Evolutionary conservation across 2,888 invertebrate species (phyloP).

Genomic region (Trachelus iudaicus): DNA sequence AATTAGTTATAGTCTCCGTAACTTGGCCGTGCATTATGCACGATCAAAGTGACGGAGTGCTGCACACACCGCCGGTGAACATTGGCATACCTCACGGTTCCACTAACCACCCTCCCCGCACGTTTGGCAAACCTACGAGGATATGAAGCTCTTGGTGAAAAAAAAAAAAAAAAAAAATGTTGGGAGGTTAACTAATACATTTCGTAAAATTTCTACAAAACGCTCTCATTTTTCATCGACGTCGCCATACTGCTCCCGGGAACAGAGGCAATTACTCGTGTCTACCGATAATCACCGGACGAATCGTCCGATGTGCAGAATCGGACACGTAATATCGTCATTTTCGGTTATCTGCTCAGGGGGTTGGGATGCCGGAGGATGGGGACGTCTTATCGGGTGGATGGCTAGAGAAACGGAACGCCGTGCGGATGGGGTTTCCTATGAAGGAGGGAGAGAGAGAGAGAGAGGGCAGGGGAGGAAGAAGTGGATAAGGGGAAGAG

Average conservation of each 20-base stretch:
- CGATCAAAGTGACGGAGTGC: conserved; percentile 61
- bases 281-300: not conserved
- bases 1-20: conserved; percentile 62
- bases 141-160: not conserved
- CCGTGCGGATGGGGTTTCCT: conserved; percentile 6
- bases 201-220: not conserved
- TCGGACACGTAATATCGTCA: conserved; percentile 46
- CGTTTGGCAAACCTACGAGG: not conserved
- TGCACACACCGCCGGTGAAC: conserved; percentile 42
- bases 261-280: not conserved
- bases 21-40: conserved; percentile 61
- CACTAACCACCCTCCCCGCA: not conserved
- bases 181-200: not conserved
- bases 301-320: conserved; percentile 30
- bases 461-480: not conserved
- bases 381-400: conserved; percentile 50
- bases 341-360: conserved; percentile 51
- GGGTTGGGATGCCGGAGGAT: not conserved
- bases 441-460: not conserved
- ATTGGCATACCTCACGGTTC: conserved; percentile 26
- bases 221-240: not conserved
- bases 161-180: not conserved
- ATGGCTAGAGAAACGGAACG: conserved; percentile 5
- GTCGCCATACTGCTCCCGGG: not conserved
- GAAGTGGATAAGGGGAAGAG: conserved; percentile 1